Evolutionary conservation across 2,797 vertebrate species (phyloP), one percentile per base, ranked within the genome.

Genomic region (Spondyliosoma cantharus): DNA sequence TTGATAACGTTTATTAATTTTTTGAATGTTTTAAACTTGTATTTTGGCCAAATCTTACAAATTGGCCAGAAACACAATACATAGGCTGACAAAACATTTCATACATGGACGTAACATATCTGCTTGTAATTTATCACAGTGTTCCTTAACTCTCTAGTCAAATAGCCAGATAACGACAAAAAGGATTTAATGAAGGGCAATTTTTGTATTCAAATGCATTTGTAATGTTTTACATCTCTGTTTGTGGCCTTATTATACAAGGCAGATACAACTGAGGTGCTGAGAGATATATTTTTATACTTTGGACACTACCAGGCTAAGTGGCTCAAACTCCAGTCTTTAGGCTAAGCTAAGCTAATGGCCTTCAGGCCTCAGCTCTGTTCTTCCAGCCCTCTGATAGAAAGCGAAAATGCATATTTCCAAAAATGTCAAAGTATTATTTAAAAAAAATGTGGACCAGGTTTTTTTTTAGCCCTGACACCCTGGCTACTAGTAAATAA

Each of bases 401-500:
- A 75, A 45, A 69, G 19, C 1, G n/a, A 75, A 76, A 19, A 68
- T 13, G 32, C 5, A 8, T 7, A 20, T 66, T 58, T 59, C 20
- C 13, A 7, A 58, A 81, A 76, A 71, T 67, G 69, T 32, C 24
- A 62, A 71, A 43, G 15, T 56, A 62, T 42, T 57, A 16, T 58
- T 75, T 68, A 13, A 64, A 69, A 73, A 15, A 20, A 46, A 15
- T 32, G 54, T 56, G 29, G 48, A 73, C 5, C 13, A 50, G 43
- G 52, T 37, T 37, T 37, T 37, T 61, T 17, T n/a, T 66, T 69
- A 71, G 54, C 63, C 61, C 66, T 53, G 71, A 54, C 64, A 63
- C 29, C 20, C 48, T 54, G 24, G 63, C 56, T 49, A 69, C 29
- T 29, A 69, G 71, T 59, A 83, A 76, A 82, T 60, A 74, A 78